phyloP scores from a whole-genome alignment of 2,797 vertebrate species.

The Alcedo atthis region DNA sequence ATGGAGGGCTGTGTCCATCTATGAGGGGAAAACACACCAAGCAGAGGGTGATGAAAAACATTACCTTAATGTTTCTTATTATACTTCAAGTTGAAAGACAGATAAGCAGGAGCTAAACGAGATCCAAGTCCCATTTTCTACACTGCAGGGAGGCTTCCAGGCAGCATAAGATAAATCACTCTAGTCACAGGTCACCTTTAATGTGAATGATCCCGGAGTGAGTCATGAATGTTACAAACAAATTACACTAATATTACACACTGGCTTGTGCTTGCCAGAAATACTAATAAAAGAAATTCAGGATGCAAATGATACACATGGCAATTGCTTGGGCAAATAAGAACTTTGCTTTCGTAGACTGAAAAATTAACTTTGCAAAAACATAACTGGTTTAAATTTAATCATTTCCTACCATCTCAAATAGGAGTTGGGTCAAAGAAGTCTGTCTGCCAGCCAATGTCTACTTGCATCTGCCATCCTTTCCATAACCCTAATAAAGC shows the following conservation, averaged over 20 bases:
- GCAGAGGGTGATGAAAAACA: neutral
- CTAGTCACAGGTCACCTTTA: constrained; percentile 14
- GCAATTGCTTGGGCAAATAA: neutral
- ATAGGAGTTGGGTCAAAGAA: neutral
- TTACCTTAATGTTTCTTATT: neutral
- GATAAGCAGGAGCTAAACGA: neutral
- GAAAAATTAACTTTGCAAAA: neutral
- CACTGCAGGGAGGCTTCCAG: neutral
- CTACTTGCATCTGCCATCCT: neutral
- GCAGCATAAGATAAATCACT: constrained; percentile 2
- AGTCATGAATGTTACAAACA: constrained; percentile 4
- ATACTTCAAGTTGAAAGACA: neutral
- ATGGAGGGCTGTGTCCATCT: neutral
- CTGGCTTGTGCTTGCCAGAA: neutral
- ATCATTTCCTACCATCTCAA: neutral
- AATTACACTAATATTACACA: neutral
- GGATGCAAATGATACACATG: neutral
- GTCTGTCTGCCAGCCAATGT: neutral
- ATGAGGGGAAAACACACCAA: neutral
- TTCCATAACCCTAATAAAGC: neutral
- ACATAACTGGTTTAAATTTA: neutral
- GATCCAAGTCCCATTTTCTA: neutral
- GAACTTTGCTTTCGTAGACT: neutral
- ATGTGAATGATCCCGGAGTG: constrained; percentile 1
- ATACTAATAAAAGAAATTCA: neutral